Base-by-base conservation (phyloP, 2,797 vertebrate species). In the Chiroxiphia lanceolata region DNA sequence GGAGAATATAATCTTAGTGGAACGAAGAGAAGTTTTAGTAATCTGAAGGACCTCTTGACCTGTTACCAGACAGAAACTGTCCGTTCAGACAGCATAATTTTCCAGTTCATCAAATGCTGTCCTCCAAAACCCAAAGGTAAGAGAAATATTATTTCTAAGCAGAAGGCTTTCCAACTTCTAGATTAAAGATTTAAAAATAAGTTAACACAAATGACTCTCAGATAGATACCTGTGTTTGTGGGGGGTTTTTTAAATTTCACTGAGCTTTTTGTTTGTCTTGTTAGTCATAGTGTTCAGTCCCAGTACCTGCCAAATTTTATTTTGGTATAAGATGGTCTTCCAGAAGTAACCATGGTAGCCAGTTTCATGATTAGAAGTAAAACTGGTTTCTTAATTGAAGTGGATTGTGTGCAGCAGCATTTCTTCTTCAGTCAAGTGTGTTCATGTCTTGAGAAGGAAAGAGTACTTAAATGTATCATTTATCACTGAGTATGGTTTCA, bases 51-150 rank as follows among this genome's bases (percentile, higher is more conserved):
- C 82, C 98, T 99, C 61, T 98, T 99, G 96, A 98, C 99, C 83
- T 99, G 98, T 97, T 99, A 99, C 97, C 99, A 99, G 67, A 99
- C 99, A 97, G 99, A 99, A 98, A 99, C 99, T 22, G 99, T 99
- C 59, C 99, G 99, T 89, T 99, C 99, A 4, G 99, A 99, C 71
- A 99, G 98, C 69, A 98, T 99, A 95, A 98, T 99, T 59, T 99
- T 99, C 97, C 99, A 99, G 97, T 99, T 99, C 96, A 98, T 97
- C 83, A 99, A 98, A 94, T 99, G 99, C 95, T 99, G 99, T 94
- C 98, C 99, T 15, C 99, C 99, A 74, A 98, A 97, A 94, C 96
- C 97, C 54, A 99, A 98, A 99, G 99, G 99, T 99, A 96, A 98
- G 83, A 86, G 36, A 82, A 8, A n/a, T 14, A 17, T 82, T 64